A percentile compares a stretch with the other conserved stretches of the same genome.
phyloP scores from a whole-genome alignment of 2,797 vertebrate genomes.

The Xenops minutus region DNA sequence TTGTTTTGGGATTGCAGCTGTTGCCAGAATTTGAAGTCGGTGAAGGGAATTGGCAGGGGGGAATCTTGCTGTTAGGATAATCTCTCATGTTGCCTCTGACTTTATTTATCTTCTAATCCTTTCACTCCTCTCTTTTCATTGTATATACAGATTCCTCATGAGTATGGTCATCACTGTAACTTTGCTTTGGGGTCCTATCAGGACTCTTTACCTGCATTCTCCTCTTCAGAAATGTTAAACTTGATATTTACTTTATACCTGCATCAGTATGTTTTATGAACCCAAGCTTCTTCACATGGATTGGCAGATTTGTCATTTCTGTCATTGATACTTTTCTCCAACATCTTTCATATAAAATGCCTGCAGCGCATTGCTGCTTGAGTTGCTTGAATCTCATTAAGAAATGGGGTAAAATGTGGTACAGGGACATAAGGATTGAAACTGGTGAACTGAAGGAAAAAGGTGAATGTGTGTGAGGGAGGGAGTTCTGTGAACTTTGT shows the following conservation, averaged over 20 bases:
- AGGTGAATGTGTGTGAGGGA: neutral
- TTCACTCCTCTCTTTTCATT: neutral
- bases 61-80: neutral
- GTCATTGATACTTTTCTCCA: neutral
- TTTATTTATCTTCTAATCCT: neutral
- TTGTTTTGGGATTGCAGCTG: neutral
- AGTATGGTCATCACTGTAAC: neutral
- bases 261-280: neutral
- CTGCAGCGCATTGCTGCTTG: neutral
- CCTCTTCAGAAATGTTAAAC: neutral
- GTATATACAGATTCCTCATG: neutral
- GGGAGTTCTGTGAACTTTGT: slow-evolving; percentile 33
- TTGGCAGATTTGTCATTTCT: neutral
- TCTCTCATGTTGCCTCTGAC: neutral
- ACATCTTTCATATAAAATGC: neutral
- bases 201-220: neutral
- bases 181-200: neutral
- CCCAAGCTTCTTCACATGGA: neutral
- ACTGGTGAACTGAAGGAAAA: neutral
- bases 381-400: neutral
- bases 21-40: neutral
- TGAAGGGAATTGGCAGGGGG: neutral
- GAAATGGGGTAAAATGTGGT: neutral
- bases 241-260: neutral
- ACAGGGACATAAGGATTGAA: neutral